Conservation (phyloP, 2,888 invertebrate species). For the Pristionchus arcanus region DNA sequence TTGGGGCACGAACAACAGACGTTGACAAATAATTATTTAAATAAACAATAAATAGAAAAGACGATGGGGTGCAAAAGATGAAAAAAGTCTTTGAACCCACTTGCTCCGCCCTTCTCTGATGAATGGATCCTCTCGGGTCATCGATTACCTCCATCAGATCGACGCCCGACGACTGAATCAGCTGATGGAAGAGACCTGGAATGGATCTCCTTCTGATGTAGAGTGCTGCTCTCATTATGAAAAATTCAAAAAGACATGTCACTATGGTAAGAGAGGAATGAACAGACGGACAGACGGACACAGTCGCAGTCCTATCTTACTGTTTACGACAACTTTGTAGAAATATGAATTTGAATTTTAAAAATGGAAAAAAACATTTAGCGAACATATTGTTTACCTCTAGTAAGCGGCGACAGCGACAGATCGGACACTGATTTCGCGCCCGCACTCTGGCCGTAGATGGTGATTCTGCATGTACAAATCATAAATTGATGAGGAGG, state of each 20-base stretch:
- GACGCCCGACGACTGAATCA: conserved; percentile 1
- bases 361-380: too few species aligned
- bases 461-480: neutral
- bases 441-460: conserved; percentile 41
- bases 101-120: neutral
- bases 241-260: neutral
- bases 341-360: too few species aligned
- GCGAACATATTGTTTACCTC: neutral
- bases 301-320: too few species aligned
- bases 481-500: neutral
- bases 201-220: neutral
- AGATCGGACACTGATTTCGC: conserved; percentile 17
- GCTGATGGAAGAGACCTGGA: conserved; percentile 47
- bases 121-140: conserved; percentile 33
- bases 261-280: too few species aligned
- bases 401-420: conserved; percentile 31
- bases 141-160: neutral
- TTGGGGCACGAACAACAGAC: too few species aligned
- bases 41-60: too few species aligned
- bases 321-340: too few species aligned
- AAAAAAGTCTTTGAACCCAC: neutral
- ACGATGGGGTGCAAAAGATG: too few species aligned
- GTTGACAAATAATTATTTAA: neutral
- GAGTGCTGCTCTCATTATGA: neutral
- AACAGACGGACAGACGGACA: neutral